phyloP scores from a whole-genome alignment of 1,140 invertebrate species.

The Aphis gossypii region DNA sequence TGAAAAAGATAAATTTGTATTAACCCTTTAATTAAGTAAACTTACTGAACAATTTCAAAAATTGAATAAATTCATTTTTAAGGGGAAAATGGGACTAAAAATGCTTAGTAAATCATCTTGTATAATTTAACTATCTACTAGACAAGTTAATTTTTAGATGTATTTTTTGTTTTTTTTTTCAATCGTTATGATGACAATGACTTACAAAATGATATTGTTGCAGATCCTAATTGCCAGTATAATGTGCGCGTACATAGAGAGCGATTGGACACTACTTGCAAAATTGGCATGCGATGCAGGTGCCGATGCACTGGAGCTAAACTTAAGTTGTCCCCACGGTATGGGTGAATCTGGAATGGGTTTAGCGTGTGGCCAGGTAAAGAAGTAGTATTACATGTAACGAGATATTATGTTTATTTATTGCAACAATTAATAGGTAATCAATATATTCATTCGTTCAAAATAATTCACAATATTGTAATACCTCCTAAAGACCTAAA shows the following conservation, averaged over 20 bases:
- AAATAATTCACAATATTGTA: background rate
- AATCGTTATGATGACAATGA: background rate
- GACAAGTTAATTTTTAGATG: background rate
- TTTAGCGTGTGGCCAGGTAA: slow-evolving; percentile 92
- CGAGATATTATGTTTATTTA: background rate
- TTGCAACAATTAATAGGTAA: background rate
- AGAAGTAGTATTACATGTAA: slow-evolving; percentile 41
- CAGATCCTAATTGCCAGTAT: slow-evolving; percentile 95
- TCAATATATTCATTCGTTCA: background rate
- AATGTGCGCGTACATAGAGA: slow-evolving; percentile 89
- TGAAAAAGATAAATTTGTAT: too few relatives aligned
- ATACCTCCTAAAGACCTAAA: background rate
- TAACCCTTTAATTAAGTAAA: too few relatives aligned
- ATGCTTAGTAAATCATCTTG: background rate
- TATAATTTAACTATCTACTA: too few relatives aligned
- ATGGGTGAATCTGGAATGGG: slow-evolving; percentile 99
- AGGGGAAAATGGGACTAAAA: background rate
- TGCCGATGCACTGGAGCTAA: slow-evolving; percentile 93
- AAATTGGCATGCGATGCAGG: slow-evolving; percentile 82
- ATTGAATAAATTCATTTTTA: background rate
- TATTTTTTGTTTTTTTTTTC: background rate
- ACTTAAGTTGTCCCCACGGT: slow-evolving; percentile 97
- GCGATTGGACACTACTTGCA: slow-evolving; percentile 88
- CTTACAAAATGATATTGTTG: slow-evolving; percentile 58
- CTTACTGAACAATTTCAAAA: background rate